Conservation (phyloP, 1,140 invertebrate genomes). For the Lasioglossum baleicum region DNA sequence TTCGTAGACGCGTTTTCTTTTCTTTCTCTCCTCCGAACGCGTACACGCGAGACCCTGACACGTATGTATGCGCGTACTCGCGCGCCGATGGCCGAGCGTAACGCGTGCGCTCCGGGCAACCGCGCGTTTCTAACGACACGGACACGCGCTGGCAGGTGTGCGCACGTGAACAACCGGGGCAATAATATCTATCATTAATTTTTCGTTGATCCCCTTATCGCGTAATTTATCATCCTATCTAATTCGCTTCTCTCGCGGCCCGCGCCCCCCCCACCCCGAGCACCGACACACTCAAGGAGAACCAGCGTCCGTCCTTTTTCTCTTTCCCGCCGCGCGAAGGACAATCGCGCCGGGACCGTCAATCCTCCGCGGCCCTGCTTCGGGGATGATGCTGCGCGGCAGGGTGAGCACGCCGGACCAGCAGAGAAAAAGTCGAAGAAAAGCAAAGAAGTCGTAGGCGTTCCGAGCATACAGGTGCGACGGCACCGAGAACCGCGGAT, state of each 20-base stretch:
- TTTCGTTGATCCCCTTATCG: slow-evolving; percentile 46
- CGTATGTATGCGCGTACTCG: no score
- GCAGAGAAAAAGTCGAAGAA: background rate
- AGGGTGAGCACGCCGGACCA: no score
- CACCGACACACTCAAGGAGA: slow-evolving; percentile 40
- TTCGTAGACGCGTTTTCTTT: slow-evolving; percentile 7
- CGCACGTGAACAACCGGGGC: slow-evolving; percentile 60
- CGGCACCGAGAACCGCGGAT: slow-evolving; percentile 70
- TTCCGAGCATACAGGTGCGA: slow-evolving; percentile 73
- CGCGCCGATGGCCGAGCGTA: no score
- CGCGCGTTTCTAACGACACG: slow-evolving; percentile 38
- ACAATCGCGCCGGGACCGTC: slow-evolving; percentile 53
- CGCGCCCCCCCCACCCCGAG: no score
- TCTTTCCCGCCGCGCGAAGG: slow-evolving; percentile 36
- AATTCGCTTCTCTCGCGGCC: no score
- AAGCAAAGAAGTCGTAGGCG: slow-evolving; percentile 62
- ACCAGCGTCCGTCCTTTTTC: slow-evolving; percentile 5
- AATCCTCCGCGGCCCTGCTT: slow-evolving; percentile 44
- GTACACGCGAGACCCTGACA: slow-evolving; percentile 52
- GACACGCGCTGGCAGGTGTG: slow-evolving; percentile 53
- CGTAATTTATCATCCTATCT: slow-evolving; percentile 53
- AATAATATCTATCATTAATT: slow-evolving; percentile 56
- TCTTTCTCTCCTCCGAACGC: no score
- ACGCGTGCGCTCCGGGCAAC: no score
- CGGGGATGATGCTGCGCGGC: slow-evolving; percentile 44